Percentiles rank a stretch among this genome's conserved stretches.
These are phyloP conservation scores for Synergus gifuensis DNA, from an alignment of 2,888 invertebrate genomes.

Conservation along the genomic window DNA sequence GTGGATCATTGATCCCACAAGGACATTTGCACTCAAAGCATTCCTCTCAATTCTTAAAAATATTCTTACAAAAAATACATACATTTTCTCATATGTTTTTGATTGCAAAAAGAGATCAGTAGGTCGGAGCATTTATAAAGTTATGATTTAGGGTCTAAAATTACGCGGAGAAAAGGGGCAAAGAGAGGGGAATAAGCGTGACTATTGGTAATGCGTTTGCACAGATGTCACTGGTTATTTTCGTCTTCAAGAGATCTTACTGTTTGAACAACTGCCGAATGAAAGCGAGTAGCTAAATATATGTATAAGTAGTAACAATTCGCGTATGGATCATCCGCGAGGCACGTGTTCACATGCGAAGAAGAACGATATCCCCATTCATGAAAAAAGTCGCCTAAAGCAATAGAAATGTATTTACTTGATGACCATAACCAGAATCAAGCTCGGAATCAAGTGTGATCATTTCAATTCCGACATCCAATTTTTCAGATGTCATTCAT, in stretches of 20 bases:
- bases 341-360: constrained; percentile 1
- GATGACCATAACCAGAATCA: background rate
- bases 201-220: constrained; percentile 57
- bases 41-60: background rate
- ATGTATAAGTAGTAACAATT: constrained; percentile 20
- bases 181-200: constrained; percentile 44
- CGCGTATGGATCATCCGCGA: constrained; percentile 50
- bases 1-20: background rate
- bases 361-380: too few relatives aligned
- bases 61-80: background rate
- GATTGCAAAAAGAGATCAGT: constrained; percentile 27
- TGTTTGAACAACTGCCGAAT: constrained; percentile 65
- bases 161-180: constrained; percentile 7
- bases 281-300: constrained; percentile 52
- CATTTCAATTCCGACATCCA: background rate
- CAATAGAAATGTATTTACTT: too few relatives aligned
- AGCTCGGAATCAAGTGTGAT: background rate
- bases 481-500: too few relatives aligned
- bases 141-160: constrained; percentile 29
- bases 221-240: constrained; percentile 66
- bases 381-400: too few relatives aligned
- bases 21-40: background rate
- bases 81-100: background rate
- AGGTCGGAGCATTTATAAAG: constrained; percentile 14
- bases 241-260: constrained; percentile 44